These are phyloP conservation scores for Indicator indicator DNA, from an alignment of 2,113 vertebrate genomes.

Conservation along the genomic window DNA sequence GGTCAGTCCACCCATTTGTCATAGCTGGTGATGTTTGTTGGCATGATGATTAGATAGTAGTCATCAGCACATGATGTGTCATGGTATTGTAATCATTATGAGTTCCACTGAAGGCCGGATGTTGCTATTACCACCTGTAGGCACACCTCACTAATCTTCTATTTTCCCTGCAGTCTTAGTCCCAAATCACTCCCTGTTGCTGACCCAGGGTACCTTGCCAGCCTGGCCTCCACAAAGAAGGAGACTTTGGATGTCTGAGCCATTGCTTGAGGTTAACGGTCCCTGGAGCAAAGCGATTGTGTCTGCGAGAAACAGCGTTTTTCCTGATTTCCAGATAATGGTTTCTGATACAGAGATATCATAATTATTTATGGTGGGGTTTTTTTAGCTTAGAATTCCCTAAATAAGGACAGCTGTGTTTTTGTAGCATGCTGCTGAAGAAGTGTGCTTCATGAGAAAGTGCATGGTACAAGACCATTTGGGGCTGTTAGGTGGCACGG, in stretches of 20 bases:
- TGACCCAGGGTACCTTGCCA: accelerated
- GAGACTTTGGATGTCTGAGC: neutral
- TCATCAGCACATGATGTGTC: no score
- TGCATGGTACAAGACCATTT: accelerated
- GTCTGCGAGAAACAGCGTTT: neutral
- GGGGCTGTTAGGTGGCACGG: neutral
- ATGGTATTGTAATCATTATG: no score
- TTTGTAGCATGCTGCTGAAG: neutral
- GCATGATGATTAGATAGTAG: no score
- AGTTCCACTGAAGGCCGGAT: no score
- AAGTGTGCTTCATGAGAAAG: neutral
- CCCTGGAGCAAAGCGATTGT: neutral
- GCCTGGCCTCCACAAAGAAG: neutral
- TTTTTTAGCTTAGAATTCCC: neutral
- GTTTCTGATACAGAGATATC: neutral
- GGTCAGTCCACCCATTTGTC: no score
- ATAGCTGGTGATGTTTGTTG: no score
- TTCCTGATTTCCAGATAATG: neutral
- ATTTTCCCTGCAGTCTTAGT: neutral
- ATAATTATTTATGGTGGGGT: neutral
- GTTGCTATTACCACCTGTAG: neutral
- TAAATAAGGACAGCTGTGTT: neutral
- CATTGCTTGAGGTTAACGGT: neutral
- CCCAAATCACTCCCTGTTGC: neutral
- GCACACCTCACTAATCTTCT: neutral